Evolutionary conservation across 2,888 invertebrate species (phyloP), one percentile per base, ranked within the genome.

Genomic region (Clepsis dumicolana): DNA sequence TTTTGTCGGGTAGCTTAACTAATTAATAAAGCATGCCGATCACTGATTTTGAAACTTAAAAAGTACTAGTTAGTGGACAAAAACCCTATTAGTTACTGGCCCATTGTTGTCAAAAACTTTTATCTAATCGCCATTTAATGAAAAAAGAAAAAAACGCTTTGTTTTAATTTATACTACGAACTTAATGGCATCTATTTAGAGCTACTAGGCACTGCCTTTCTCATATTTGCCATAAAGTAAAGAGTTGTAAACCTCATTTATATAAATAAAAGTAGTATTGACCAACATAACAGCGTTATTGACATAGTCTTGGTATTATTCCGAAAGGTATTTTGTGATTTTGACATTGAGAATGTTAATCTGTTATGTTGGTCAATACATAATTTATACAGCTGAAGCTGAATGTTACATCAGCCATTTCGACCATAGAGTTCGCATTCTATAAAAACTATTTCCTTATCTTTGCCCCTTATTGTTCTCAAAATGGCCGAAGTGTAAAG

Each of bases 401-500:
- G 21, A 60, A 35, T 66, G 27, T 66, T 62, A 62, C 66, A 62
- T 67, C 66, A 67, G 62, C 66, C 62, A 56, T 1, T 52, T 18
- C 3, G 18, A 56, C 62, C 66, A 67, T 56, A 67, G 62, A 67
- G 48, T 38, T 48, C 18, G 48, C 16, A 38, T 48, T 53, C 25
- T 50, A 67, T 62, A 62, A 54, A 38, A 56, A 50, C 29, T 27
- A 56, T 62, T 67, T 62, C 62, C 66, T 67, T 67, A 62, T 59
- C 66, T 67, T 62, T 67, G 61, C 21, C 66, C 56, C 63, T 67
- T 67, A 79, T 77, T 83, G 86, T 85, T 80, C 76, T 81, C 93
- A 93, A 93, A 91, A 93, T 93, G 93, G 93, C 93, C 86, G 93
- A 90, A 90, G 82, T 89, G 80, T 93, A 89, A 89, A 88, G 89